phyloP scores from a whole-genome alignment of 2,888 invertebrate genomes.

The Caenorhabditis virilis region DNA sequence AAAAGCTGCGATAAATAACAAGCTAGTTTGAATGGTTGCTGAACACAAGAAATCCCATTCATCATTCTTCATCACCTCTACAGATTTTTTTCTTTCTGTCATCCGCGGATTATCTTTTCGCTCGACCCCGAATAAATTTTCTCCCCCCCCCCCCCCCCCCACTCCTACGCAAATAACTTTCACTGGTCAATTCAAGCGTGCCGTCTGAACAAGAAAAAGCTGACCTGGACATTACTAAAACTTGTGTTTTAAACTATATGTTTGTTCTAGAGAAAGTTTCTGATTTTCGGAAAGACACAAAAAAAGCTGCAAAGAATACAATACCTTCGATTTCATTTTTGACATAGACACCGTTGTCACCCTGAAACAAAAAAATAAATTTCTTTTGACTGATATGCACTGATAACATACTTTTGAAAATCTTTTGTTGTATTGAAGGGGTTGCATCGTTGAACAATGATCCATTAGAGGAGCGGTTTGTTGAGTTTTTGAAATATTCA shows the following conservation, averaged over 20 bases:
- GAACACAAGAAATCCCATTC: conserved; percentile 1
- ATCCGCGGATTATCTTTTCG: too few relatives aligned
- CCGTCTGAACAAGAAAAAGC: conserved; percentile 29
- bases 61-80: not conserved
- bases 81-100: not conserved
- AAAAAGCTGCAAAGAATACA: not conserved
- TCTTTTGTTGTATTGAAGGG: conserved; percentile 25
- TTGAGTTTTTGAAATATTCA: too few relatives aligned
- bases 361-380: conserved; percentile 9
- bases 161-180: conserved; percentile 32
- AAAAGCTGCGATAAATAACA: too few relatives aligned
- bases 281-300: not conserved
- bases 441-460: too few relatives aligned
- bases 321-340: conserved; percentile 35
- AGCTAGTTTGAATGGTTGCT: too few relatives aligned
- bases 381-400: too few relatives aligned
- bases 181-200: conserved; percentile 40
- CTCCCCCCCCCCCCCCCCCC: too few relatives aligned
- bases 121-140: too few relatives aligned
- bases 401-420: conserved; percentile 11
- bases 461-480: too few relatives aligned
- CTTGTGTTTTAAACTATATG: too few relatives aligned
- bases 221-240: conserved; percentile 39
- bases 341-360: conserved; percentile 17
- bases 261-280: too few relatives aligned